Evolutionary conservation across 2,113 vertebrate species (phyloP).

Genomic region (Triplophysa tibetana): DNA sequence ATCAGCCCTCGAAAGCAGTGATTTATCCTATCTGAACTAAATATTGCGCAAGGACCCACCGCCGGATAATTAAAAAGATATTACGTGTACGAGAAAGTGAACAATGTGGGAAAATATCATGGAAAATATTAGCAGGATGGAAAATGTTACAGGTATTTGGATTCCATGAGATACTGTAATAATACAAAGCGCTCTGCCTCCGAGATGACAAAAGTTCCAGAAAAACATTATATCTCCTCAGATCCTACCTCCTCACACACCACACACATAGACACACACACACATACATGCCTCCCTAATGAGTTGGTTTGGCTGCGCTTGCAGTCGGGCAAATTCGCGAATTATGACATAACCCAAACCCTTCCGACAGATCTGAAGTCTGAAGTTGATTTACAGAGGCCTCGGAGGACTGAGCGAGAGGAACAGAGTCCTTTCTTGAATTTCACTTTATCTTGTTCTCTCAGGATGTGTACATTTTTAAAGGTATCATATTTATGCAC

Average conservation of each 20-base stretch:
- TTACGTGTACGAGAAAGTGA: conserved; percentile 70
- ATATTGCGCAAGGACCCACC: conserved; percentile 63
- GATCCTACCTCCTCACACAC: conserved; percentile 43
- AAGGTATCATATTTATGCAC: neutral
- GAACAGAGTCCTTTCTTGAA: conserved; percentile 16
- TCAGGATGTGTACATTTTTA: neutral
- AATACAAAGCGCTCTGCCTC: conserved; percentile 73
- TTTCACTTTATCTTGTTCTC: conserved; percentile 28
- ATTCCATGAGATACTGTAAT: conserved; percentile 73
- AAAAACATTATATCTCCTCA: conserved; percentile 71
- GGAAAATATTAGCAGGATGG: conserved; percentile 82
- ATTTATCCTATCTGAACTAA: conserved; percentile 62
- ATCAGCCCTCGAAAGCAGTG: conserved; percentile 47
- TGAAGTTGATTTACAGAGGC: conserved; percentile 43
- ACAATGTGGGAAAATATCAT: conserved; percentile 77
- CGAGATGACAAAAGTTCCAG: conserved; percentile 74
- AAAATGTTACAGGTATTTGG: conserved; percentile 83
- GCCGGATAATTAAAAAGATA: conserved; percentile 60
- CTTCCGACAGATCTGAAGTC: conserved; percentile 44
- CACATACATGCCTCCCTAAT: conserved; percentile 68
- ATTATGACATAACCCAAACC: conserved; percentile 53
- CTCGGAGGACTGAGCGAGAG: conserved; percentile 14
- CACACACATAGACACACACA: conserved; percentile 53
- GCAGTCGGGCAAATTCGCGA: conserved; percentile 59
- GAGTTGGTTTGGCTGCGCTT: conserved; percentile 72